Evolutionary conservation across 1,140 invertebrate species (phyloP), one percentile per base, ranked within the genome.

Genomic region (Bilobella aurantiaca): DNA sequence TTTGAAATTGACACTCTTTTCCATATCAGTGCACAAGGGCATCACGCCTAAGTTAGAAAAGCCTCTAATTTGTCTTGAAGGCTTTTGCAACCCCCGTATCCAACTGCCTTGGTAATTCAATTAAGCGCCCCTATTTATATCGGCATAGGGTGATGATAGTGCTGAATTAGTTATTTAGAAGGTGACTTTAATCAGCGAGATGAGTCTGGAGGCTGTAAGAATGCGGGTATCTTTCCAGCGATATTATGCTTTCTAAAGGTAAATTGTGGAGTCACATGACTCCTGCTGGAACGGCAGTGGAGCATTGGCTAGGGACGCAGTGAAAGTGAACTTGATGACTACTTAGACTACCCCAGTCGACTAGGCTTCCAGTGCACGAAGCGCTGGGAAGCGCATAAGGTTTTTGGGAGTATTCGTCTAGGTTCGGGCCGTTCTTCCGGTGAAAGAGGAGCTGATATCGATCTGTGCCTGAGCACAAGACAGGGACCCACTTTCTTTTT

Each of bases 391-490:
- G 49, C n/a, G n/a, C n/a, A n/a, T n/a, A n/a, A n/a, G n/a, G n/a
- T n/a, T n/a, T n/a, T 53, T 53, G 49, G 49, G 21, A 14, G 49
- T 12, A 23, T 53, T 23, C 49, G 49, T 53, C 14, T 18, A 18
- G 21, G 8, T 23, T 53, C 49, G 49, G 49, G 3, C 25, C 12
- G 8, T 42, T 42, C 34, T 42, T 42, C 34, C 34, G 34, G 34
- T 42, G 49, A 53, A 53, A 53, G 49, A 53, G 49, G 37, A 42
- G 37, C 37, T 53, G 49, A 53, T 53, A 53, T 53, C 49, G 49
- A 53, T 53, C 49, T 14, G 49, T 14, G 49, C 8, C 8, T 16
- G 49, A 53, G 49, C 12, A 53, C 5, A 3, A 23, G 49, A 53
- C 5, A 23, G 49, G 21, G 25, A 23, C 14, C 49, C 49, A 42